These are phyloP conservation scores for Lasioglossum marginatum DNA, from an alignment of 2,888 invertebrate species.

Conservation along the genomic window DNA sequence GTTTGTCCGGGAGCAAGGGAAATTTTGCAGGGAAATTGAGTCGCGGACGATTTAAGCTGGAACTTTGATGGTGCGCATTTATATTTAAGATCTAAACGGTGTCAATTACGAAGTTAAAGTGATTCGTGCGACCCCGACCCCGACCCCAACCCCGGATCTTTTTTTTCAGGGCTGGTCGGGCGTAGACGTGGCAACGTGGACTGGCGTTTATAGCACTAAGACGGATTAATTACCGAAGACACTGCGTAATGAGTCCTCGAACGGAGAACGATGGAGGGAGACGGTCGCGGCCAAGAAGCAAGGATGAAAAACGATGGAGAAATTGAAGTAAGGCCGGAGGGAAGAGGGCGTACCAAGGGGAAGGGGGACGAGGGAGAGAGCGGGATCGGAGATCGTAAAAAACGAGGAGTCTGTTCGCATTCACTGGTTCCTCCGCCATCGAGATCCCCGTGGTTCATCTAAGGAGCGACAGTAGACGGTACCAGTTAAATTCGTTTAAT, in stretches of 20 bases:
- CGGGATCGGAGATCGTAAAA: conserved; percentile 24
- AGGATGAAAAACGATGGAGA: conserved; percentile 15
- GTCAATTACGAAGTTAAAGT: conserved; percentile 57
- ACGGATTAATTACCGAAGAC: conserved; percentile 60
- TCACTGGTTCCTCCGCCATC: conserved; percentile 40
- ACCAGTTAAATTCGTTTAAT: conserved; percentile 70
- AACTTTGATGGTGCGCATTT: conserved; percentile 38
- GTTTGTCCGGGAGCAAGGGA: not conserved
- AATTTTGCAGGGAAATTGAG: not conserved
- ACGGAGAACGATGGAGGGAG: not conserved
- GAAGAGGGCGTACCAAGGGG: not conserved
- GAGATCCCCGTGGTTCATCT: conserved; percentile 38
- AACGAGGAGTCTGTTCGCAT: conserved; percentile 46
- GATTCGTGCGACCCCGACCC: conserved; percentile 15
- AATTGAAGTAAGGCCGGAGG: not conserved
- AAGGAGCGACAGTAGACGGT: conserved; percentile 50
- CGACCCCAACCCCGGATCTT: not conserved
- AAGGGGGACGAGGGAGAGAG: not conserved
- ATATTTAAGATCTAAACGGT: conserved; percentile 27
- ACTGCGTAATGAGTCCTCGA: conserved; percentile 57
- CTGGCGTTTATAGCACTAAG: conserved; percentile 38
- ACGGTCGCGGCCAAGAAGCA: not conserved
- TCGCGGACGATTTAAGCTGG: not conserved
- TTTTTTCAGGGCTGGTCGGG: not conserved
- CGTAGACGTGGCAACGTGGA: conserved; percentile 24